Base-by-base conservation (phyloP, 2,888 invertebrate genomes). In the Biston stratarius region DNA sequence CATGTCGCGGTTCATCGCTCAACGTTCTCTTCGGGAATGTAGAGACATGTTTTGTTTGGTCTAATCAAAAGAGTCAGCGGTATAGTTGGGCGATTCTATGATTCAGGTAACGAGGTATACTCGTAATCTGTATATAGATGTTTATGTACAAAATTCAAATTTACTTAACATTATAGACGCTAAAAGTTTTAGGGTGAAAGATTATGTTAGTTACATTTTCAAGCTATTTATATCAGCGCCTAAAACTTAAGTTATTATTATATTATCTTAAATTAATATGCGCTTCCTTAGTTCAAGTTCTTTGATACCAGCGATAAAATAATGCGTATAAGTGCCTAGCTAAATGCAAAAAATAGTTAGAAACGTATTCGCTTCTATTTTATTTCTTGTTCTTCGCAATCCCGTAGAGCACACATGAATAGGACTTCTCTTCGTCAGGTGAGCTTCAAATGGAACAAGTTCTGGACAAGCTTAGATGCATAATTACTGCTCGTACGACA, bases 401-500 rank as follows among this genome's bases (percentile, higher is more conserved):
- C 33, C 59, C 53, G 53, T 63, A 52, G 51, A 69, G 67, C 74
- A 53, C 56, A 70, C 74, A 73, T 72, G 74, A 74, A 71, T 69
- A 69, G 64, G 58, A 71, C 57, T 42, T 75, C 72, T 61, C 69
- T 74, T 68, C 57, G 82, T 85, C 84, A 82, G 79, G 83, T 81
- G 80, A 77, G 77, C 78, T 77, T 74, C 74, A 80, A 78, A 81
- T 78, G 79, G 80, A 70, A 71, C 76, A 68, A 71, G 74, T 74
- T 79, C 81, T 78, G 80, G 75, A 75, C 77, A 36, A 71, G 74
- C 75, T 73, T 71, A 76, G 73, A 72, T 78, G 84, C 85, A 87
- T 88, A 88, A 89, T 87, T 86, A 84, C 82, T 75, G 78, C 77
- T 81, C 83, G 48, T 38, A 24, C 58, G 77, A 83, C 80, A 45